Evolutionary conservation across 2,113 vertebrate genomes (phyloP).

Genomic region (Plotosus lineatus): DNA sequence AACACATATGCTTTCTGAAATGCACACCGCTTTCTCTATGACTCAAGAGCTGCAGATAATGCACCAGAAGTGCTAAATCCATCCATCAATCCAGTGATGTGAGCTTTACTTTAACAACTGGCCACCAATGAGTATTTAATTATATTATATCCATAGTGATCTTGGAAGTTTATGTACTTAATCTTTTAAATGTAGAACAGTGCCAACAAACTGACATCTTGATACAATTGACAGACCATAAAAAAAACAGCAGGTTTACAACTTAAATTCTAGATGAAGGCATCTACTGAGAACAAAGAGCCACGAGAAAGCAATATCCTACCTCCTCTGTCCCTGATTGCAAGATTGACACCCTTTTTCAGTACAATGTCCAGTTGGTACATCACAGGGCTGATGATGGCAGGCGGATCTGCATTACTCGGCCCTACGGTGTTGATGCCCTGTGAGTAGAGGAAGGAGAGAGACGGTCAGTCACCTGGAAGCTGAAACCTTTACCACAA

Average conservation of each 20-base stretch:
- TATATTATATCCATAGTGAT: constrained; percentile 11
- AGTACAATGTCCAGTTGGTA: constrained; percentile 91
- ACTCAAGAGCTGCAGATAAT: constrained; percentile 35
- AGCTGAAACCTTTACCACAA: background rate
- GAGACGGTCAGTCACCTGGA: constrained; percentile 6
- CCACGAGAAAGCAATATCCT: constrained; percentile 38
- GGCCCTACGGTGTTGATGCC: constrained; percentile 75
- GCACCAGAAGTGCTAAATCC: constrained; percentile 9
- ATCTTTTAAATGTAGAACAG: background rate
- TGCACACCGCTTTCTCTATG: constrained; percentile 10
- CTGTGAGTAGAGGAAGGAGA: constrained; percentile 64
- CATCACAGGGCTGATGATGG: constrained; percentile 78
- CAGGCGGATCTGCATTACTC: constrained; percentile 80
- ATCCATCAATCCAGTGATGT: constrained; percentile 20
- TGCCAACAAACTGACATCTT: background rate
- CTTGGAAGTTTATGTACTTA: background rate
- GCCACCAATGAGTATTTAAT: background rate
- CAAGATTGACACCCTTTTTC: constrained; percentile 87
- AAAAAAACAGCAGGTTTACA: background rate
- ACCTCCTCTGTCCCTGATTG: constrained; percentile 92
- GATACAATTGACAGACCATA: background rate
- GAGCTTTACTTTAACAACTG: background rate
- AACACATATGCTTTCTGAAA: background rate
- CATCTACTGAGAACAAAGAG: background rate
- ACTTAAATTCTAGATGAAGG: background rate